phyloP scores from a whole-genome alignment of 2,113 vertebrate genomes.

The Gopherus evgoodei region DNA sequence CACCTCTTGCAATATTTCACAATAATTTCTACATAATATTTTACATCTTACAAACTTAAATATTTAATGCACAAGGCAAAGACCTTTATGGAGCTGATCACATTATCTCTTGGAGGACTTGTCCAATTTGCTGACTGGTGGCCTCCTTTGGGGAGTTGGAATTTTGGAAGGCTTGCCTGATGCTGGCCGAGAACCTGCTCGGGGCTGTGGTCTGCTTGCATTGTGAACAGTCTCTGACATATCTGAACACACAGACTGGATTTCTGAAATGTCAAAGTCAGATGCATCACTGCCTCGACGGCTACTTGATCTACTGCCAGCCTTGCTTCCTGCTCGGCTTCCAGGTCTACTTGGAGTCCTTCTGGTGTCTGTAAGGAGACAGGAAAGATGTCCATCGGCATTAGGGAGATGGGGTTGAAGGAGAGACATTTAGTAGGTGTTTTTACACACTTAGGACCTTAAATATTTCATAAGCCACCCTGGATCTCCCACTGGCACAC shows the following conservation, averaged over 20 bases:
- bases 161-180: conserved; percentile 95
- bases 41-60: conserved; percentile 97
- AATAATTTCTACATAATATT: conserved; percentile 94
- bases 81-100: conserved; percentile 63
- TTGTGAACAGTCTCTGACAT: conserved; percentile 89
- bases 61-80: conserved; percentile 87
- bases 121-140: conserved; percentile 89
- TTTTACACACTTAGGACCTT: neutral
- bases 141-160: conserved; percentile 92
- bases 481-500: neutral
- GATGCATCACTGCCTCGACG: conserved; percentile 96
- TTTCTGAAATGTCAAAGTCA: conserved; percentile 99
- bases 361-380: conserved; percentile 80
- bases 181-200: conserved; percentile 86
- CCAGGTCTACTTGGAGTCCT: conserved; percentile 89
- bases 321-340: conserved; percentile 90
- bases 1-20: conserved; percentile 90
- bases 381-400: neutral
- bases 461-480: neutral
- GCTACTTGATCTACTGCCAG: conserved; percentile 96
- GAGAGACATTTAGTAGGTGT: neutral
- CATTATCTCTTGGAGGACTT: conserved; percentile 96
- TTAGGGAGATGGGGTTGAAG: neutral
- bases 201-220: conserved; percentile 81
- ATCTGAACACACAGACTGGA: conserved; percentile 96